Evolutionary conservation across 2,113 vertebrate genomes (phyloP).

Genomic region (Corvus moneduloides): DNA sequence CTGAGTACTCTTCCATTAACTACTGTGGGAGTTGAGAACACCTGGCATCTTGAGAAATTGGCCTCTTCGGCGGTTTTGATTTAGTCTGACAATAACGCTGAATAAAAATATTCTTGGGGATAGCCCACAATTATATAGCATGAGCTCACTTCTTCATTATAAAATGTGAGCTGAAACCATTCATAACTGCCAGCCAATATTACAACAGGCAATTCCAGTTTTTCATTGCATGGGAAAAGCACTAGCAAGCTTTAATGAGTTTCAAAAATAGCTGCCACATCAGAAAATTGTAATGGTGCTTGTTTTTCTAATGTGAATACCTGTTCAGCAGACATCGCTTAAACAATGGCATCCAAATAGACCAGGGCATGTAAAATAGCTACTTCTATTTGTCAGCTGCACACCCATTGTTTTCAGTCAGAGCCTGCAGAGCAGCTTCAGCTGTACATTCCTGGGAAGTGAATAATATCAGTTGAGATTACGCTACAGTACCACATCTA

Average conservation of each 20-base stretch:
- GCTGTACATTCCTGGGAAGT: constrained; percentile 79
- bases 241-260: constrained; percentile 39
- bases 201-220: constrained; percentile 64
- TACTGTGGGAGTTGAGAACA: constrained; percentile 23
- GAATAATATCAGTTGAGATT: constrained; percentile 82
- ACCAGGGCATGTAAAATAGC: constrained; percentile 50
- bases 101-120: constrained; percentile 62
- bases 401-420: constrained; percentile 70
- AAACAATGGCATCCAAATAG: constrained; percentile 61
- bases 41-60: constrained; percentile 44
- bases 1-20: constrained; percentile 16
- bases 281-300: constrained; percentile 50
- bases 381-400: constrained; percentile 61
- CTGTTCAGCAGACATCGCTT: constrained; percentile 53
- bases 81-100: constrained; percentile 42
- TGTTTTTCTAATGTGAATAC: constrained; percentile 58
- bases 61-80: constrained; percentile 40
- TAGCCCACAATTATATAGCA: constrained; percentile 60
- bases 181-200: constrained; percentile 49
- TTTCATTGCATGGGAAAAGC: constrained; percentile 52
- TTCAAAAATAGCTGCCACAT: constrained; percentile 61
- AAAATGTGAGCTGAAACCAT: constrained; percentile 61
- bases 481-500: constrained; percentile 74
- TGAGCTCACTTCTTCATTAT: constrained; percentile 62
- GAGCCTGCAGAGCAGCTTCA: constrained; percentile 64